Conservation (phyloP, 2,888 invertebrate genomes). For the Xestoiulus laeticollis region DNA sequence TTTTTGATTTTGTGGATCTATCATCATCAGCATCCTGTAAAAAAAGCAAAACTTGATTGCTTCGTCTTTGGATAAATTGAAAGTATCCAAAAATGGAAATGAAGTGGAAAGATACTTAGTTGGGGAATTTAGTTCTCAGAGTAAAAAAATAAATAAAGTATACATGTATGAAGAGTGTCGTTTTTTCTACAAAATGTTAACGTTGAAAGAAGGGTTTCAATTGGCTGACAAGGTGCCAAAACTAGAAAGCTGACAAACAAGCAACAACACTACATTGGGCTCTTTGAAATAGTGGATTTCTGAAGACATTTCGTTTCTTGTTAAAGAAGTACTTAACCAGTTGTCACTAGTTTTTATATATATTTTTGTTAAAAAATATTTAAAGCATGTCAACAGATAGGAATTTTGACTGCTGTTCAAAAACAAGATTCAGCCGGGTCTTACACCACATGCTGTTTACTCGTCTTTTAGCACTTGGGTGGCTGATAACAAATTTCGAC, state of each 20-base stretch:
- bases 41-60: too few species aligned
- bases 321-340: constrained; percentile 7
- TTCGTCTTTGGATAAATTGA: too few species aligned
- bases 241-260: constrained; percentile 17
- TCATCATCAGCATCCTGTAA: too few species aligned
- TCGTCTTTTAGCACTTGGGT: constrained; percentile 14
- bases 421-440: constrained; percentile 30
- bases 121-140: neutral
- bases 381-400: constrained; percentile 16
- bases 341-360: constrained; percentile 3
- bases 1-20: too few species aligned
- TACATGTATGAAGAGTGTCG: neutral
- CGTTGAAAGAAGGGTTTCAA: constrained; percentile 23
- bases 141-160: neutral
- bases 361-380: neutral
- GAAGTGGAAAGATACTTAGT: neutral
- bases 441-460: constrained; percentile 17
- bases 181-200: neutral
- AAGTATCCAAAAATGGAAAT: neutral
- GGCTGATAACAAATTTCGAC: neutral
- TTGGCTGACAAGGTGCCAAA: constrained; percentile 5
- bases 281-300: constrained; percentile 22
- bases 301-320: neutral
- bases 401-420: constrained; percentile 35
- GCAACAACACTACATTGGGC: constrained; percentile 15